These are phyloP conservation scores for Toxostoma redivivum DNA, from an alignment of 2,113 vertebrate species.

Conservation along the genomic window DNA sequence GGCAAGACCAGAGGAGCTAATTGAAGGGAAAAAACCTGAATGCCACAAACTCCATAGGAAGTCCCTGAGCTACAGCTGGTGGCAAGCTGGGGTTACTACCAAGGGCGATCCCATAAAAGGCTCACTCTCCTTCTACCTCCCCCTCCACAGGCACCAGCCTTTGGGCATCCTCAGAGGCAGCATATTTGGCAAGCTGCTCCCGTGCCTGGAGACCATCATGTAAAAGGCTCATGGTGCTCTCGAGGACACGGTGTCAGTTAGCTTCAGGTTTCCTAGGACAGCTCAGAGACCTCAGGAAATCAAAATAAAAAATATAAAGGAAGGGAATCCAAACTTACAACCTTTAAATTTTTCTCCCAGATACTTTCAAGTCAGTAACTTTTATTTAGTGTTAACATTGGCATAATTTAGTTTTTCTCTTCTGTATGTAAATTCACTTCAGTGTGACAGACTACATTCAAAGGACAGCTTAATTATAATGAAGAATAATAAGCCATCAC, in stretches of 20 bases:
- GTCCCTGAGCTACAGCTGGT: not conserved
- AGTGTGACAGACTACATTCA: not conserved
- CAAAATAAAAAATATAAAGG: not conserved
- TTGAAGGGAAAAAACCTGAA: not conserved
- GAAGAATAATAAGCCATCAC: not conserved
- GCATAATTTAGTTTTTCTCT: not conserved
- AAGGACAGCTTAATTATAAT: not conserved
- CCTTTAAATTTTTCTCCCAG: not conserved
- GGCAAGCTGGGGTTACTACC: not conserved
- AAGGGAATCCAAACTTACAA: not conserved
- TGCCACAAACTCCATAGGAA: not conserved
- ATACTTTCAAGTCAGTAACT: not conserved
- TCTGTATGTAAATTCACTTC: not conserved
- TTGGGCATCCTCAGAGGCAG: not conserved
- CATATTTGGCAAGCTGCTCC: not conserved
- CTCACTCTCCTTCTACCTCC: not conserved
- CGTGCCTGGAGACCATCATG: not conserved
- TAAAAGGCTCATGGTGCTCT: not conserved
- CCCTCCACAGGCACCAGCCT: not conserved
- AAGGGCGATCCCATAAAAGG: not conserved
- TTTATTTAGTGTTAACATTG: not conserved
- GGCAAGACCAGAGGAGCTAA: not conserved
- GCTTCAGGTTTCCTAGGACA: not conserved
- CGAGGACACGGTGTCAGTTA: fast-evolving
- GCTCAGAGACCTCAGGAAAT: not conserved